These are phyloP conservation scores for Neoscelio sp. DNA, from an alignment of 2,888 invertebrate genomes.

Conservation along the genomic window DNA sequence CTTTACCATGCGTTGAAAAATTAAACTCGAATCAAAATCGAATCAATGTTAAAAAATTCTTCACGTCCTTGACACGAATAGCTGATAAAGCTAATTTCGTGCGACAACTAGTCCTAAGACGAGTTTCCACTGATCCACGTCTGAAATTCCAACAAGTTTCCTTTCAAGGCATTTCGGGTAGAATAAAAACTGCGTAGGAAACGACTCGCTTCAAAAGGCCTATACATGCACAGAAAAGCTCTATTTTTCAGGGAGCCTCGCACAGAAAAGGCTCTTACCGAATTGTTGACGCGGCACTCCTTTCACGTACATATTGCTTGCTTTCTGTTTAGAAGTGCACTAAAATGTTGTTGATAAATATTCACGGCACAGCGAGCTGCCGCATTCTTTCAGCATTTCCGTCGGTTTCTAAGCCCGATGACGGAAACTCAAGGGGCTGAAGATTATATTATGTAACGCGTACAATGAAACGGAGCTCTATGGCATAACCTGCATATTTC, in stretches of 20 bases:
- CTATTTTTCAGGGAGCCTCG: slow-evolving; percentile 25
- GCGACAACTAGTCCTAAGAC: slow-evolving; percentile 37
- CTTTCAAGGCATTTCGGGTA: slow-evolving; percentile 22
- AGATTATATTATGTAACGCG: slow-evolving; percentile 3
- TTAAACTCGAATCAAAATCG: slow-evolving; percentile 31
- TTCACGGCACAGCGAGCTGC: slow-evolving; percentile 12
- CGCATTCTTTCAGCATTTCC: slow-evolving; percentile 27
- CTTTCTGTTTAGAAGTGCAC: slow-evolving; percentile 26
- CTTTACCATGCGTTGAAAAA: neutral
- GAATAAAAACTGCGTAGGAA: slow-evolving; percentile 53
- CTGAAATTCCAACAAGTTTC: slow-evolving; percentile 37
- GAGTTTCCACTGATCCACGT: slow-evolving; percentile 38
- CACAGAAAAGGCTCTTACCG: slow-evolving; percentile 36
- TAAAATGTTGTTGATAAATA: slow-evolving; percentile 55
- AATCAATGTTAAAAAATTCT: slow-evolving; percentile 30
- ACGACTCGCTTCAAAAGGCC: slow-evolving; percentile 40
- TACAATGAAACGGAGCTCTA: neutral
- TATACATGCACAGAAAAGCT: slow-evolving; percentile 34
- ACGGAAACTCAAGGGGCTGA: slow-evolving; percentile 6
- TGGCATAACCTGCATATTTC: slow-evolving; percentile 10
- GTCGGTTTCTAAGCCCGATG: neutral
- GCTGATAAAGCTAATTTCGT: slow-evolving; percentile 44
- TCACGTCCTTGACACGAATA: slow-evolving; percentile 22
- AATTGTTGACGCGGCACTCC: slow-evolving; percentile 50
- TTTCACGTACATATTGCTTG: slow-evolving; percentile 24